Percentiles rank a stretch among this genome's conserved stretches.
These are phyloP conservation scores for Eucriotettix oculatus DNA, from an alignment of 2,888 invertebrate species.

Conservation along the genomic window DNA sequence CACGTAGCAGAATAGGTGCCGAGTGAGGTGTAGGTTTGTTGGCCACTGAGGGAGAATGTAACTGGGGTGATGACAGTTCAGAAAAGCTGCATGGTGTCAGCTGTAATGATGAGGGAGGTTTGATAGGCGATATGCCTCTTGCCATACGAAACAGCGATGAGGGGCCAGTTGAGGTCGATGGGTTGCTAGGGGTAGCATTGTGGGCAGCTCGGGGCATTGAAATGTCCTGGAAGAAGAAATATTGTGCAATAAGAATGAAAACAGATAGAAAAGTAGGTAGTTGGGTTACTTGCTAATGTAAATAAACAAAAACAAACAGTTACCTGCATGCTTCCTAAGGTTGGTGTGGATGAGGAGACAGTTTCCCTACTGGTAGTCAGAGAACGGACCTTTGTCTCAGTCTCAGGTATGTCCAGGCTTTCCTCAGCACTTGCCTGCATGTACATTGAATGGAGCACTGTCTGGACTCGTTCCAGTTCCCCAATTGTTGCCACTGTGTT, in stretches of 20 bases:
- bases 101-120: constrained; percentile 20
- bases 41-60: constrained; percentile 4
- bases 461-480: constrained; percentile 31
- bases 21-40: constrained; percentile 7
- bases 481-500: constrained; percentile 27
- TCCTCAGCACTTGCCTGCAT: constrained; percentile 24
- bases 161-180: constrained; percentile 1
- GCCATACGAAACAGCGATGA: constrained; percentile 6
- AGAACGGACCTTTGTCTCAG: constrained; percentile 19
- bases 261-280: too few relatives aligned
- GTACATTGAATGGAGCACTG: constrained; percentile 24
- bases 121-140: constrained; percentile 6
- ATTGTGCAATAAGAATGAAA: too few relatives aligned
- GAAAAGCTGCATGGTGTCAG: constrained; percentile 13
- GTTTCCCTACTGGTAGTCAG: constrained; percentile 12
- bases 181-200: background rate
- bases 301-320: too few relatives aligned
- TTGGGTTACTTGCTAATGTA: too few relatives aligned
- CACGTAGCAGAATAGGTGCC: constrained; percentile 7
- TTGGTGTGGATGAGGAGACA: background rate
- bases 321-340: too few relatives aligned
- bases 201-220: background rate
- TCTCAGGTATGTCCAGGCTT: constrained; percentile 21
- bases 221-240: background rate
- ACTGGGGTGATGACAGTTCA: constrained; percentile 11